These are phyloP conservation scores for Linyphia triangularis DNA, from an alignment of 2,888 invertebrate species.

Conservation along the genomic window DNA sequence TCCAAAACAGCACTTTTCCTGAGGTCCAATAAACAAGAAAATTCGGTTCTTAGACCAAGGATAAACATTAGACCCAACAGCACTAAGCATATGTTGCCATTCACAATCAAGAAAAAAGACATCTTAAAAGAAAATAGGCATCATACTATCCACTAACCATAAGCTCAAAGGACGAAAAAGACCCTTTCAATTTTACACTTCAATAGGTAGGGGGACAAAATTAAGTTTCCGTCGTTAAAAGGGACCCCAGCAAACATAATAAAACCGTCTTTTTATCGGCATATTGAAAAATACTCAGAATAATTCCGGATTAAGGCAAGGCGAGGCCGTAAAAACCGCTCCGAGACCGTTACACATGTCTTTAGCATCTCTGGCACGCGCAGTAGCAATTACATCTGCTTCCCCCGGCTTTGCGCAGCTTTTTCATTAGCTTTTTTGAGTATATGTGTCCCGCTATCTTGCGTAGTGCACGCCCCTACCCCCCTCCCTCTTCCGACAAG, in stretches of 20 bases:
- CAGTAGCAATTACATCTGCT: constrained; percentile 72
- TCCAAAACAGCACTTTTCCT: too few species aligned
- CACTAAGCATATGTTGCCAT: constrained; percentile 45
- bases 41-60: constrained; percentile 27
- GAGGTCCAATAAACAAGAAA: constrained; percentile 52
- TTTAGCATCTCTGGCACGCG: constrained; percentile 58
- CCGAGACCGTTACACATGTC: constrained; percentile 73
- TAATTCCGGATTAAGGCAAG: constrained; percentile 69
- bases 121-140: background rate
- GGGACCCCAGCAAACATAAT: constrained; percentile 58
- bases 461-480: constrained; percentile 44
- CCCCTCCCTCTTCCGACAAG: constrained; percentile 21
- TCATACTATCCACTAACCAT: constrained; percentile 16
- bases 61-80: constrained; percentile 55
- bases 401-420: constrained; percentile 36
- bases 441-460: constrained; percentile 49
- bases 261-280: constrained; percentile 63
- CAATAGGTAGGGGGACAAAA: constrained; percentile 50
- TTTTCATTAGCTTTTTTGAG: constrained; percentile 40
- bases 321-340: constrained; percentile 65
- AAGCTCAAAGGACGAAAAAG: constrained; percentile 17
- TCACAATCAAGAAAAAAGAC: constrained; percentile 32
- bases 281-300: constrained; percentile 64
- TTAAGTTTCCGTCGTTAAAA: constrained; percentile 73
- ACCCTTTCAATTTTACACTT: constrained; percentile 63